Conservation (phyloP, 1,140 invertebrate species). For the Neoseiulus cucumeris region DNA sequence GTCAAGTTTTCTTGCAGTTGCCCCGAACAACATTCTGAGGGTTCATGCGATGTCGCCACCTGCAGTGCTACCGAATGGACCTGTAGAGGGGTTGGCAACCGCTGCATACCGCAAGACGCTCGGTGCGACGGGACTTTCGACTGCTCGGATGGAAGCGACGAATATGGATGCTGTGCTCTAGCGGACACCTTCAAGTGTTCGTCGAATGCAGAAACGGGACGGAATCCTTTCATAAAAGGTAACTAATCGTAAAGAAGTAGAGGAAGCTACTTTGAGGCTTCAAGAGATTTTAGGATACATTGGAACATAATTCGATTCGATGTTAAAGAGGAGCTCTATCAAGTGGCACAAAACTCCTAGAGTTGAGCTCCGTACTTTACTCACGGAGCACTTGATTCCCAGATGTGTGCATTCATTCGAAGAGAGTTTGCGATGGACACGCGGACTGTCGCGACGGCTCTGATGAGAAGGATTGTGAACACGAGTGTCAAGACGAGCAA, state of each 20-base stretch:
- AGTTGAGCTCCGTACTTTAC: no score
- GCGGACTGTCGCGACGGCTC: conserved; percentile 59
- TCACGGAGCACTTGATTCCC: conserved; percentile 25
- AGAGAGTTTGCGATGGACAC: conserved; percentile 52
- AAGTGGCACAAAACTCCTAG: no score
- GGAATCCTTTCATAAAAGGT: no score
- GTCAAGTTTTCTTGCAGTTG: conserved; percentile 12
- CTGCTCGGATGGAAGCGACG: conserved; percentile 20
- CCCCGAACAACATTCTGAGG: neutral
- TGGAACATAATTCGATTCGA: no score
- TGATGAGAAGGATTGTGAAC: conserved; percentile 47
- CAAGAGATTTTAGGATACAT: no score
- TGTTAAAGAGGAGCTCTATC: no score
- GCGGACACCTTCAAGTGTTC: neutral
- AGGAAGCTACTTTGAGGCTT: no score
- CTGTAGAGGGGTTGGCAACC: conserved; percentile 38
- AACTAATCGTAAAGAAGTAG: no score
- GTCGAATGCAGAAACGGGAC: neutral
- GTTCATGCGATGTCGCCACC: conserved; percentile 15
- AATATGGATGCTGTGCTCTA: conserved; percentile 15
- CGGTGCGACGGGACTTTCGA: conserved; percentile 18
- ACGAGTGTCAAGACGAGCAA: conserved; percentile 25
- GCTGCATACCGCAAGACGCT: conserved; percentile 46
- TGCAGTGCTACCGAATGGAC: conserved; percentile 8
- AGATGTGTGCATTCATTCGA: conserved; percentile 26